A percentile compares a stretch with the other conserved stretches of the same genome.
phyloP scores from a whole-genome alignment of 2,888 invertebrate genomes.

The Patella caerulea region DNA sequence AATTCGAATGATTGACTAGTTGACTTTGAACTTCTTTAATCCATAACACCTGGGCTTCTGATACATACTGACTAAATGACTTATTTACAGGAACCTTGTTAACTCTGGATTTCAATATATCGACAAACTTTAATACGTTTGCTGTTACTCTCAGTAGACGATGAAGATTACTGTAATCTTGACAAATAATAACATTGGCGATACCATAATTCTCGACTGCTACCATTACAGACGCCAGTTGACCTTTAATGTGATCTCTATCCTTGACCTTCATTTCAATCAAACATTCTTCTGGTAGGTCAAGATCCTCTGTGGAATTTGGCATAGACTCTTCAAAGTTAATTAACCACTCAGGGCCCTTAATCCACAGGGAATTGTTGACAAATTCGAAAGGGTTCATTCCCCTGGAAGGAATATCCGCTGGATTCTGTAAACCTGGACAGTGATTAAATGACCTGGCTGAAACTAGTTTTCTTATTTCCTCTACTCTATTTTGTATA shows the following conservation, averaged over 20 bases:
- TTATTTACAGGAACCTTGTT: neutral
- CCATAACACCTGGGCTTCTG: neutral
- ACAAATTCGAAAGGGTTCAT: slow-evolving; percentile 8
- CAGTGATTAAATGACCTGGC: too few species aligned
- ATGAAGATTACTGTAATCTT: neutral
- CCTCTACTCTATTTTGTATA: too few species aligned
- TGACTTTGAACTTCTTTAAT: neutral
- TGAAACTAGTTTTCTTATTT: too few species aligned
- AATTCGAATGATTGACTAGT: neutral
- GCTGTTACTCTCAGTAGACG: slow-evolving; percentile 6
- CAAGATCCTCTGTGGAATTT: neutral
- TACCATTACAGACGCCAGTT: neutral
- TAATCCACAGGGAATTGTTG: neutral
- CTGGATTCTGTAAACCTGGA: neutral
- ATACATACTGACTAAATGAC: neutral
- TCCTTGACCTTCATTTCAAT: neutral
- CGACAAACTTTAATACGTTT: neutral
- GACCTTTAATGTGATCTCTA: neutral
- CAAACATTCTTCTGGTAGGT: neutral
- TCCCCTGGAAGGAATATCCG: neutral
- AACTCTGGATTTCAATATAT: neutral
- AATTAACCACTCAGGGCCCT: neutral
- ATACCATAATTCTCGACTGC: neutral
- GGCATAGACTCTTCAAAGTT: neutral
- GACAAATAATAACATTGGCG: neutral